phyloP scores from a whole-genome alignment of 2,113 vertebrate species.

The Tricholaema leucomelas region DNA sequence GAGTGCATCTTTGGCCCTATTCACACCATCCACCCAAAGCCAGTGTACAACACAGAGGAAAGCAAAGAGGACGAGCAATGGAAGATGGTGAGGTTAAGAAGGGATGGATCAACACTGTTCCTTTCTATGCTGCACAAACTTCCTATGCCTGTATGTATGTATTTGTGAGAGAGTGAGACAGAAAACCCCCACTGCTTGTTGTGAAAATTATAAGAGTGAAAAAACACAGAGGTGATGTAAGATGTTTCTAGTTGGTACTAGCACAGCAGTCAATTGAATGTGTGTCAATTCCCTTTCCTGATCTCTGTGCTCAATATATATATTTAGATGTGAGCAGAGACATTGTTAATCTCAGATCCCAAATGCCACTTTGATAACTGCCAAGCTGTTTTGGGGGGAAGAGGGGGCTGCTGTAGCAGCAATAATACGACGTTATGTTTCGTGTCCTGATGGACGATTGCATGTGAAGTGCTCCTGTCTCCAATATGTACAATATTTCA shows the following conservation, averaged over 20 bases:
- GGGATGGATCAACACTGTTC: neutral
- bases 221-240: neutral
- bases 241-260: constrained; percentile 8
- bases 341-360: constrained; percentile 50
- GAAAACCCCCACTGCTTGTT: neutral
- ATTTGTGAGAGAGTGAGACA: neutral
- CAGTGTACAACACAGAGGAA: neutral
- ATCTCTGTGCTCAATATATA: neutral
- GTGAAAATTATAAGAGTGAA: neutral
- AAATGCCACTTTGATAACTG: constrained; percentile 49
- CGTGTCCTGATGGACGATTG: constrained; percentile 51
- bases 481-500: constrained; percentile 55
- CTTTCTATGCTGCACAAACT: neutral
- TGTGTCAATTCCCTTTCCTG: constrained; percentile 46
- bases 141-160: neutral
- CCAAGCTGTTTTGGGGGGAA: neutral
- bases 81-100: neutral
- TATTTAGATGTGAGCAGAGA: constrained; percentile 54
- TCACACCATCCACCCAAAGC: neutral
- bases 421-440: constrained; percentile 39
- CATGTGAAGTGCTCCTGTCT: constrained; percentile 54
- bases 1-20: neutral
- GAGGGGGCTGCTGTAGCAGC: constrained; percentile 22
- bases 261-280: constrained; percentile 35
- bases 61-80: neutral